phyloP scores from a whole-genome alignment of 2,888 invertebrate genomes.

The Synergus itoensis region DNA sequence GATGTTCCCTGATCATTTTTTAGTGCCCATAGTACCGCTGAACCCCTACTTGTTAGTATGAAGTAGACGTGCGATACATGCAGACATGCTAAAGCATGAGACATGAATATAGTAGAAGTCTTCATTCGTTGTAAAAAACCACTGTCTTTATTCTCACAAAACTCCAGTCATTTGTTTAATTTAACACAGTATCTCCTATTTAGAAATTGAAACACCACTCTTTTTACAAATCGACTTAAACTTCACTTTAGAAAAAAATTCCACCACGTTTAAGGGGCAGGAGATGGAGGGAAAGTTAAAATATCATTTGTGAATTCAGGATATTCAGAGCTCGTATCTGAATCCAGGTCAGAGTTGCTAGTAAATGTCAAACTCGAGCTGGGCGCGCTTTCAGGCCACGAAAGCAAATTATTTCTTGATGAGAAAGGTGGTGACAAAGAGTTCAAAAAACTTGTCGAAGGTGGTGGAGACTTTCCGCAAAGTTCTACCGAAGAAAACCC shows the following conservation, averaged over 20 bases:
- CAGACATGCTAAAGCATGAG: constrained; percentile 22
- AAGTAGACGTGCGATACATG: constrained; percentile 38
- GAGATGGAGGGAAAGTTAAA: constrained; percentile 74
- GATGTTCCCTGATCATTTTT: constrained; percentile 32
- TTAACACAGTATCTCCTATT: constrained; percentile 15
- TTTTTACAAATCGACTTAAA: not conserved
- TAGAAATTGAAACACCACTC: not conserved
- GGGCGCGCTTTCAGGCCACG: constrained; percentile 76
- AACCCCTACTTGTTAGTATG: constrained; percentile 20
- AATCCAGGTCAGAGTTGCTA: constrained; percentile 75
- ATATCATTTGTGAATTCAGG: constrained; percentile 77
- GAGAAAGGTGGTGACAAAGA: constrained; percentile 80
- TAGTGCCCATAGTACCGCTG: constrained; percentile 22
- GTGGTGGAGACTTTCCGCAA: constrained; percentile 79
- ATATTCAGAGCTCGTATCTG: constrained; percentile 75
- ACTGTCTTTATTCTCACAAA: constrained; percentile 30
- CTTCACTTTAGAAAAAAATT: not conserved
- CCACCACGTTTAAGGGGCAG: constrained; percentile 68
- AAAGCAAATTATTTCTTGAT: constrained; percentile 68
- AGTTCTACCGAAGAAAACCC: constrained; percentile 70
- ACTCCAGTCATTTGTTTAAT: constrained; percentile 14
- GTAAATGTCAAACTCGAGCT: constrained; percentile 76
- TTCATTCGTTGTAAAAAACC: constrained; percentile 14
- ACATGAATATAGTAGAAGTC: constrained; percentile 12
- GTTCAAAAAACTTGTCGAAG: constrained; percentile 80